Evolutionary conservation across 2,113 vertebrate species (phyloP).

Genomic region (Erythrolamprus reginae): DNA sequence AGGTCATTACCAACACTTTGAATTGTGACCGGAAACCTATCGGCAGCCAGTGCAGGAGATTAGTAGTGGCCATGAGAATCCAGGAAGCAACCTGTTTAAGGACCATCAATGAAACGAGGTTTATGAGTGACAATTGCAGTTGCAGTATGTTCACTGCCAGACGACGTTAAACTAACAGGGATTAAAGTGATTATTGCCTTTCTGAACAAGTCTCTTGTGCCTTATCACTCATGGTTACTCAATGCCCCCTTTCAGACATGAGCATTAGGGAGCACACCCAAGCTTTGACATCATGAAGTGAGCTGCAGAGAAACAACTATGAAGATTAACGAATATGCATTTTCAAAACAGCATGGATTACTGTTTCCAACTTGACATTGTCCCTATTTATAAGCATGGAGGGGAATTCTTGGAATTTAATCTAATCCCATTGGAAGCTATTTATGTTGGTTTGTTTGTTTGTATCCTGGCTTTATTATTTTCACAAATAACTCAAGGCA

Average conservation of each 20-base stretch:
- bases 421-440: neutral
- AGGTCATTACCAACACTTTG: too few species aligned
- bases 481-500: neutral
- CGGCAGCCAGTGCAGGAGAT: too few species aligned
- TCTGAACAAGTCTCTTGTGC: neutral
- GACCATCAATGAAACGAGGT: neutral
- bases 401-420: neutral
- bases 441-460: neutral
- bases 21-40: too few species aligned
- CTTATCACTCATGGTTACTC: neutral
- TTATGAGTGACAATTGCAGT: neutral
- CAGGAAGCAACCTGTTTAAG: neutral
- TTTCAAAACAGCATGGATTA: slow-evolving; percentile 15
- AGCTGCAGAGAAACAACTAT: neutral
- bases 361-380: neutral
- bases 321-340: neutral
- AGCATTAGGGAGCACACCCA: neutral
- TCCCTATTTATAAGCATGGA: neutral
- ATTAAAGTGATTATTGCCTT: neutral
- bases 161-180: neutral
- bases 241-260: neutral
- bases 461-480: neutral
- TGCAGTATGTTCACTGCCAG: neutral
- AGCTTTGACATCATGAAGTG: neutral
- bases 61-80: neutral